Conservation (phyloP, 2,888 invertebrate genomes). For the Adela reaumurella region DNA sequence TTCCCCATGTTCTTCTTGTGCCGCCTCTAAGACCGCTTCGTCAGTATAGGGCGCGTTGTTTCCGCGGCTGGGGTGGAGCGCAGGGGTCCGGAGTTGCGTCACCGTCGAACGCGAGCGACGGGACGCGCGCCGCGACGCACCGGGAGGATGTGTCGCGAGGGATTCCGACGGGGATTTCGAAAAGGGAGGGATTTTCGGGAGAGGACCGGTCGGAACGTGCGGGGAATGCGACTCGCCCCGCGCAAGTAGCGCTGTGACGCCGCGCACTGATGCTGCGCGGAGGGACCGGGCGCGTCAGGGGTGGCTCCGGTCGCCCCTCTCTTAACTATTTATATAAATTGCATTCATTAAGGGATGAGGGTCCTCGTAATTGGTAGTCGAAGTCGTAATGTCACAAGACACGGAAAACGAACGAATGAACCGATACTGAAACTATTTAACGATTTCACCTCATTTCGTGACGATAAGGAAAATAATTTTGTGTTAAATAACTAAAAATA, state of each 20-base stretch:
- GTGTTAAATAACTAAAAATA: too few species aligned
- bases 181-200: not conserved
- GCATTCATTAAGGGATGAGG: slow-evolving; percentile 21
- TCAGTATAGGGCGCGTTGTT: too few species aligned
- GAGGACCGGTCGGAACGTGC: not conserved
- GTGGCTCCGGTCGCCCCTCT: slow-evolving; percentile 33
- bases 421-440: too few species aligned
- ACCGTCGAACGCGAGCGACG: not conserved
- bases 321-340: slow-evolving; percentile 28
- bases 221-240: slow-evolving; percentile 14
- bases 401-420: too few species aligned
- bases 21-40: too few species aligned
- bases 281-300: slow-evolving; percentile 29
- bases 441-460: too few species aligned
- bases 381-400: not conserved
- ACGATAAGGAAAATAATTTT: too few species aligned
- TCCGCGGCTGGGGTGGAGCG: too few species aligned
- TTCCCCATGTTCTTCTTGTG: slow-evolving; percentile 40
- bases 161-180: not conserved
- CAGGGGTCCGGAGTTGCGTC: too few species aligned
- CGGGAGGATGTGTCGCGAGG: not conserved
- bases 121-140: not conserved
- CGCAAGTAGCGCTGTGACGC: slow-evolving; percentile 31
- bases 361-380: not conserved
- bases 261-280: slow-evolving; percentile 53